Evolutionary conservation across 1,140 invertebrate species (phyloP), one percentile per base, ranked within the genome.

Genomic region (Octopus bimaculoides): DNA sequence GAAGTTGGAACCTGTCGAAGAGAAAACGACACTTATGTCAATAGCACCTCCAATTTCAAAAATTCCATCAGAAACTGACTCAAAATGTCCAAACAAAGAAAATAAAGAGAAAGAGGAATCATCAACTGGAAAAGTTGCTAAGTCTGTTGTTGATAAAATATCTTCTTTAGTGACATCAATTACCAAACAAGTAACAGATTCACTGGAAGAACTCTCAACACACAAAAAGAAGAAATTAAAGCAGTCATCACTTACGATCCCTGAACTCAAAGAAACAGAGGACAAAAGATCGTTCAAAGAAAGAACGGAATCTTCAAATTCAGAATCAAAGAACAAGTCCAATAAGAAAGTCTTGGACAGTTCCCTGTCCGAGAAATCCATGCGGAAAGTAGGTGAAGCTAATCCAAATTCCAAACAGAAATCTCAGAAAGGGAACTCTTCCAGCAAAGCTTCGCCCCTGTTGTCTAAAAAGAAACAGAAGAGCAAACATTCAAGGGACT

Each of bases 141-240:
- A 71, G 66, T n/a, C 5, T 71, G 66, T 71, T 17, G 66, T 71
- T 14, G 66, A 71, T 14, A 71, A 71, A 20, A 71, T 71, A 6
- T 71, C 66, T 71, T 71, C 66, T 6, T 71, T 71, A 17, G 66
- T 71, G 66, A 71, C 66, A 5, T 71, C 66, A 5, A 71, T 71
- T 5, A 71, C 66, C 17, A 71, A 71, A 71, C 66, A 71, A 20
- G 66, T 71, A 20, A 71, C 66, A 20, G 66, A 71, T n/a, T 71
- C 66, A n/a, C 6, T 71, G 5, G 66, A 71, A 20, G 66, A 71
- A 17, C 26, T 71, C 17, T 71, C 66, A n/a, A 71, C 66, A 5
- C 66, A 71, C 26, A 71, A 71, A 71, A 71, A 71, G 66, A 71
- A 71, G 66, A 71, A 71, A 71, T 17, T 71, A 20, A 71, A 71